These are phyloP conservation scores for Drosophila kuntzei DNA, from an alignment of 2,888 invertebrate species.

Conservation along the genomic window DNA sequence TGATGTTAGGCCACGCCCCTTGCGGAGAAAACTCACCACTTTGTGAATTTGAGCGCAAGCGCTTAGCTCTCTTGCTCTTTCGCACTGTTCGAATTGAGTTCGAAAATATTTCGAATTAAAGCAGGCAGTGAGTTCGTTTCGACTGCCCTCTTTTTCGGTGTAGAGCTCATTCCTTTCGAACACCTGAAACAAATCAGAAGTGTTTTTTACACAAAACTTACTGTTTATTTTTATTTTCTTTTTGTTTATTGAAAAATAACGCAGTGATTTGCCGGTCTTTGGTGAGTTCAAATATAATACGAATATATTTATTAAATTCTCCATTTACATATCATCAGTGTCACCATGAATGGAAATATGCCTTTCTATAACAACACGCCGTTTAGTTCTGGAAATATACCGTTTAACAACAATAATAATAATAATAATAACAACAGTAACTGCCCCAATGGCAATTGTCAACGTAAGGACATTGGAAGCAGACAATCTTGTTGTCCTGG, in stretches of 20 bases:
- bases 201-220: conserved; percentile 26
- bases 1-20: conserved; percentile 43
- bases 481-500: conserved; percentile 40
- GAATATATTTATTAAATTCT: background rate
- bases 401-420: background rate
- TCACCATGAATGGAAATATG: conserved; percentile 43
- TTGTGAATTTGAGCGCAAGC: conserved; percentile 19
- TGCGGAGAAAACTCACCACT: conserved; percentile 54
- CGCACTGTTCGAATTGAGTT: conserved; percentile 30
- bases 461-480: conserved; percentile 5
- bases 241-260: conserved; percentile 18
- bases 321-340: background rate
- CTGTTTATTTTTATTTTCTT: conserved; percentile 10
- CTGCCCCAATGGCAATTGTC: conserved; percentile 56
- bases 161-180: conserved; percentile 54
- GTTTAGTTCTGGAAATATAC: background rate
- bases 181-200: conserved; percentile 27
- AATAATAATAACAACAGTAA: background rate
- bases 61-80: conserved; percentile 22
- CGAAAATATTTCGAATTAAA: conserved; percentile 27
- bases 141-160: background rate
- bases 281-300: conserved; percentile 27
- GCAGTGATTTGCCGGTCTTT: conserved; percentile 28
- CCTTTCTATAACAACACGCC: background rate
- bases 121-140: background rate